Conservation (phyloP, 2,113 vertebrate species). For the Ranitomeya variabilis region DNA sequence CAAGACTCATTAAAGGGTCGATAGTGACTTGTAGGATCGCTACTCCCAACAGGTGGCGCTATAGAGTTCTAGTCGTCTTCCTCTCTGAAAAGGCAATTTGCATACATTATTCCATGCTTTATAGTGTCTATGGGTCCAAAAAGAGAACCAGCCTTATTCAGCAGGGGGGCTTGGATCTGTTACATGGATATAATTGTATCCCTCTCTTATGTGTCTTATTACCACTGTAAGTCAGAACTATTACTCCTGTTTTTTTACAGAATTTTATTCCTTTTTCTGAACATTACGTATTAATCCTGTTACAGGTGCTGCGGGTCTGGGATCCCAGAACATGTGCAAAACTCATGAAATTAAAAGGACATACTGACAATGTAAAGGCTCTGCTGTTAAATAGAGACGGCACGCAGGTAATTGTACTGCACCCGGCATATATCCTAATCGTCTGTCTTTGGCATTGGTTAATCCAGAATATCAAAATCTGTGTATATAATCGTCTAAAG, state of each 20-base stretch:
- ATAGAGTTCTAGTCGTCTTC: too few species aligned
- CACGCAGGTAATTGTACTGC: conserved; percentile 80
- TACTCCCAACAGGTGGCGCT: too few species aligned
- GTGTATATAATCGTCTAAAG: too few species aligned
- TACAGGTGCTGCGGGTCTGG: conserved; percentile 93
- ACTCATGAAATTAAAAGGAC: conserved; percentile 97
- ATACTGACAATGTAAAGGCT: conserved; percentile 96
- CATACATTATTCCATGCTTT: too few species aligned
- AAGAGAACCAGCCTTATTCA: neutral
- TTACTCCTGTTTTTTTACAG: neutral
- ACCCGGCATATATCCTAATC: neutral
- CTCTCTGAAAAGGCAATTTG: too few species aligned
- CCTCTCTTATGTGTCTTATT: neutral
- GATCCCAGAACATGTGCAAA: conserved; percentile 97
- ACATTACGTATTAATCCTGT: neutral
- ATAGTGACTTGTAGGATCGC: too few species aligned
- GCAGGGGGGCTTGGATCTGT: neutral
- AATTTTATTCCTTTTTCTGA: too few species aligned
- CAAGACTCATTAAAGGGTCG: too few species aligned
- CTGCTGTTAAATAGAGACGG: conserved; percentile 93
- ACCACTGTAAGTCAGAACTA: neutral
- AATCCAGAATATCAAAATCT: too few species aligned
- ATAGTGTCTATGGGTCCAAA: too few species aligned
- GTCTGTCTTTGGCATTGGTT: neutral
- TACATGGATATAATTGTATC: neutral